Percentiles rank a stretch among this genome's conserved stretches.
These are phyloP conservation scores for Amblyornis subalaris DNA, from an alignment of 2,113 vertebrate species.

Conservation along the genomic window DNA sequence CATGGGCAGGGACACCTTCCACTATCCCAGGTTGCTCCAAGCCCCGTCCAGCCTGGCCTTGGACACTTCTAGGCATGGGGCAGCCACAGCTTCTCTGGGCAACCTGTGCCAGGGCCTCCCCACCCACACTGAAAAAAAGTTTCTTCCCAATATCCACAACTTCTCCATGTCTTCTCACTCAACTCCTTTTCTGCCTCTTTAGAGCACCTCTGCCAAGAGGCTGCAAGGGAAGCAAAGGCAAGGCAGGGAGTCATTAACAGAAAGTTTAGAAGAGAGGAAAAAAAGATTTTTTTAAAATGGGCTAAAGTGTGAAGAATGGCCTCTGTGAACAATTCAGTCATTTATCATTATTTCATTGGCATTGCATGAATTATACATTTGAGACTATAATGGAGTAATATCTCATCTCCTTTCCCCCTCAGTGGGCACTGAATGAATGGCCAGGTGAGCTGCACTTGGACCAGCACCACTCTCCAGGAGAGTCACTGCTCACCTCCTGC, in stretches of 20 bases:
- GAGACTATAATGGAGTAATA: conserved; percentile 62
- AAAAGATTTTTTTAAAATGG: background rate
- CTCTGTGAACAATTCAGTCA: conserved; percentile 39
- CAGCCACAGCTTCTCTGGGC: background rate
- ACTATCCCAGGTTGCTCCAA: rapidly evolving
- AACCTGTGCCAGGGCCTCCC: background rate
- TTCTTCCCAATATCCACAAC: background rate
- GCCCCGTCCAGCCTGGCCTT: background rate
- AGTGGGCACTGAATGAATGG: conserved; percentile 33
- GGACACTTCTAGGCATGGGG: background rate
- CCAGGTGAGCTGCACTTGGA: conserved; percentile 18
- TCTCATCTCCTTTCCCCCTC: conserved; percentile 49
- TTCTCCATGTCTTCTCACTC: background rate
- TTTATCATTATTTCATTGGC: conserved; percentile 67
- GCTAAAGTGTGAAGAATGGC: conserved; percentile 58
- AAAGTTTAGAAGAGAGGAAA: conserved; percentile 17
- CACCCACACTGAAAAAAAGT: background rate
- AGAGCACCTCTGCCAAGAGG: background rate
- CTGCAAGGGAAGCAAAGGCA: background rate
- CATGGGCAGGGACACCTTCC: background rate
- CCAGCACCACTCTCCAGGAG: background rate
- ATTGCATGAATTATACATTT: conserved; percentile 68
- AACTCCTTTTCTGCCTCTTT: background rate
- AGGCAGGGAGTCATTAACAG: background rate
- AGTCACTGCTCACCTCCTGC: background rate